A percentile compares a stretch with the other conserved stretches of the same genome.
These are phyloP conservation scores for Hymenopus coronatus DNA, from an alignment of 2,888 invertebrate species.

Conservation along the genomic window DNA sequence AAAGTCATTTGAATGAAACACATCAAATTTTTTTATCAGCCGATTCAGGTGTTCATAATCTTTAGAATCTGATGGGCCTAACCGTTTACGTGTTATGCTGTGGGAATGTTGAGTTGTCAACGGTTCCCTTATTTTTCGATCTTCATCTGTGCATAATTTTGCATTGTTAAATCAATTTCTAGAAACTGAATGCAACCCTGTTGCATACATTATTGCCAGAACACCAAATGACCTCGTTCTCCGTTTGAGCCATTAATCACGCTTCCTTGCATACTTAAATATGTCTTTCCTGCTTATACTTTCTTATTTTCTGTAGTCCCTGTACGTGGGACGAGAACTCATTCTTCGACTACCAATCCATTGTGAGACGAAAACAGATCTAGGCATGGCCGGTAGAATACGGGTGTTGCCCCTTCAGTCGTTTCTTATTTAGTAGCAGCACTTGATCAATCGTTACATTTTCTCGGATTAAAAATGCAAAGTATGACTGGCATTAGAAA, in stretches of 20 bases:
- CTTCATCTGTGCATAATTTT: neutral
- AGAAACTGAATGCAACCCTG: neutral
- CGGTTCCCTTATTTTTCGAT: neutral
- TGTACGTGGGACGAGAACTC: neutral
- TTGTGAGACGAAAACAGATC: neutral
- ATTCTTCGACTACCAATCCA: neutral
- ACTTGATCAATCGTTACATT: neutral
- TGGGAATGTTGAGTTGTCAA: neutral
- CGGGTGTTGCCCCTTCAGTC: neutral
- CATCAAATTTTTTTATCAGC: no score
- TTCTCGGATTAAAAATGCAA: slow-evolving; percentile 8
- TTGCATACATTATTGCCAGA: neutral
- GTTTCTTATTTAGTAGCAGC: neutral
- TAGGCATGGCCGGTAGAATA: neutral
- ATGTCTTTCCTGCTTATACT: neutral
- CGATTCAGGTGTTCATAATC: no score
- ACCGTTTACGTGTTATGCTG: no score
- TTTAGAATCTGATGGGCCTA: no score
- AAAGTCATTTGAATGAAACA: no score
- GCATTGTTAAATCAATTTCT: neutral
- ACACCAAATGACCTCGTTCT: neutral
- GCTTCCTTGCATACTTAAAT: neutral
- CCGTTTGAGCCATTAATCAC: neutral
- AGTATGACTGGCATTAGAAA: slow-evolving; percentile 7
- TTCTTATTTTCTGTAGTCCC: neutral